Conservation (phyloP, 1,140 invertebrate species). For the Lordiphosa collinella region DNA sequence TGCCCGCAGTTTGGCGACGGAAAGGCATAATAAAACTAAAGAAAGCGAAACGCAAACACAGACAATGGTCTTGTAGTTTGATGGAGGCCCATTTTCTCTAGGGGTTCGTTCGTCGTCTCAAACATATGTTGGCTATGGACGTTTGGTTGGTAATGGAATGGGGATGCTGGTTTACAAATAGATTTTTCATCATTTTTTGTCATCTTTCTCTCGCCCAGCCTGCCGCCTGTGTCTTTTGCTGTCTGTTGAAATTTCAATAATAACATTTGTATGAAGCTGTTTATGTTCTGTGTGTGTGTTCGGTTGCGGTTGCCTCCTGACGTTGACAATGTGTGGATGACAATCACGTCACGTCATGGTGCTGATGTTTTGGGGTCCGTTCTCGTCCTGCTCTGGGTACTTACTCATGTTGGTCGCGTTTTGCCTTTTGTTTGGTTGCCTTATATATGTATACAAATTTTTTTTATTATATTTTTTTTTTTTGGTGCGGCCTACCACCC, state of each 20-base stretch:
- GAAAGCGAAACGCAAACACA: slow-evolving; percentile 44
- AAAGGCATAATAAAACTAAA: slow-evolving; percentile 64
- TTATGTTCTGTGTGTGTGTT: slow-evolving; percentile 48
- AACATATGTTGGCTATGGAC: no score
- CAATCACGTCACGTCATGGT: slow-evolving; percentile 67
- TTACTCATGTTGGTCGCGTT: slow-evolving; percentile 45
- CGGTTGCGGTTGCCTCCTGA: slow-evolving; percentile 23
- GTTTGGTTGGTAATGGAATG: no score
- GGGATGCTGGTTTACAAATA: slow-evolving; percentile 46
- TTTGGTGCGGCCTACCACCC: slow-evolving; percentile 1
- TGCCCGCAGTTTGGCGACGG: slow-evolving; percentile 43
- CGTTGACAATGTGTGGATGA: slow-evolving; percentile 70
- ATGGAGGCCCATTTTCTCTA: slow-evolving; percentile 11
- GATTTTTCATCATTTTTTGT: slow-evolving; percentile 71
- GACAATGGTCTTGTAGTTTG: slow-evolving; percentile 33
- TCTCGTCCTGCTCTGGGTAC: slow-evolving; percentile 1
- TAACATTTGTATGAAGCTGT: slow-evolving; percentile 76
- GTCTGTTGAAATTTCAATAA: slow-evolving; percentile 65
- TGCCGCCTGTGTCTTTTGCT: no score
- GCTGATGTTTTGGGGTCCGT: slow-evolving; percentile 18
- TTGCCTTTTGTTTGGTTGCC: slow-evolving; percentile 66
- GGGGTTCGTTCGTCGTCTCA: slow-evolving; percentile 1
- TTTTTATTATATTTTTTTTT: slow-evolving; percentile 60
- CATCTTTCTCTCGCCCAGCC: slow-evolving; percentile 2
- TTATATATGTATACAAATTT: slow-evolving; percentile 45